Conservation (phyloP, 2,888 invertebrate species). For the Elmis aenea region DNA sequence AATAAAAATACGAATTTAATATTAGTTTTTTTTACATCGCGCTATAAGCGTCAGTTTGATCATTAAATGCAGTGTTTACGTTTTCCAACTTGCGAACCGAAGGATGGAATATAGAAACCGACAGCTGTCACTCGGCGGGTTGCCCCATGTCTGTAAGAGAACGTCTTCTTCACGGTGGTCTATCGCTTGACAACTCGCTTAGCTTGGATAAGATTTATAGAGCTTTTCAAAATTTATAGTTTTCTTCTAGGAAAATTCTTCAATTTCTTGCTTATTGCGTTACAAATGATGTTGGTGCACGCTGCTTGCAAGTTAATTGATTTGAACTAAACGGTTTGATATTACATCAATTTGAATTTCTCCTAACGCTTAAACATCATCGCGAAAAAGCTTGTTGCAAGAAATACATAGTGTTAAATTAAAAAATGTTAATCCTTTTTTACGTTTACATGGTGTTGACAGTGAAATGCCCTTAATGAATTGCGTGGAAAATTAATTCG, state of each 20-base stretch:
- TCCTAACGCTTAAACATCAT: too few species aligned
- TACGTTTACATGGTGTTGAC: too few species aligned
- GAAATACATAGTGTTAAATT: too few species aligned
- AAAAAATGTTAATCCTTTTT: too few species aligned
- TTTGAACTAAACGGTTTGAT: too few species aligned
- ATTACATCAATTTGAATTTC: too few species aligned
- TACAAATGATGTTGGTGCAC: constrained; percentile 1
- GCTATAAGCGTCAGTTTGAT: constrained; percentile 13
- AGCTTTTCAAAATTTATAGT: constrained; percentile 23
- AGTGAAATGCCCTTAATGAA: too few species aligned
- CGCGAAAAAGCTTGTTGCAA: too few species aligned
- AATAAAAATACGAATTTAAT: constrained; percentile 1
- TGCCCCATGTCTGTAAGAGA: constrained; percentile 34
- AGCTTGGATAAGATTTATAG: constrained; percentile 26
- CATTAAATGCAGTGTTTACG: constrained; percentile 19
- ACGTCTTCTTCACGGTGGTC: constrained; percentile 43
- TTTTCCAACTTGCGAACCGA: constrained; percentile 17
- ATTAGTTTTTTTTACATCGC: constrained; percentile 2
- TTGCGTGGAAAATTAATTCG: too few species aligned
- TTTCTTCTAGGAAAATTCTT: constrained; percentile 19
- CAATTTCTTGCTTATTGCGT: constrained; percentile 4
- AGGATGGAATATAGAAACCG: constrained; percentile 22
- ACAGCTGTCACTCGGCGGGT: constrained; percentile 42
- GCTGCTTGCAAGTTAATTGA: too few species aligned
- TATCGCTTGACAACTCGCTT: constrained; percentile 24